phyloP scores from a whole-genome alignment of 1,140 invertebrate species.

The Lutraria rhynchaena region DNA sequence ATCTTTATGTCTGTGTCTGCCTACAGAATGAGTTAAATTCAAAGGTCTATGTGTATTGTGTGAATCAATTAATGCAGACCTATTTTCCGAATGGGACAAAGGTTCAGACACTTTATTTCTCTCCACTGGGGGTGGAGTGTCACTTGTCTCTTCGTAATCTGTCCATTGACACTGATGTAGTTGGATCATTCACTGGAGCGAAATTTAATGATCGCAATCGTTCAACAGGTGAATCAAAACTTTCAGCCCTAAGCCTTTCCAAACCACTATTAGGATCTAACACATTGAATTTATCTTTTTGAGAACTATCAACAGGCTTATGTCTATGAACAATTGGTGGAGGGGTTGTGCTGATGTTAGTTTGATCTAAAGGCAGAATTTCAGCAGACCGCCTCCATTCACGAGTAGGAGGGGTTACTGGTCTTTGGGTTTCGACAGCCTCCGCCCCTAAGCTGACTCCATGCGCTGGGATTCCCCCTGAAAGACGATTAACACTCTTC shows the following conservation, averaged over 20 bases:
- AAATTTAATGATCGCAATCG: conserved; percentile 53
- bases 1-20: conserved; percentile 34
- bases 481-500: conserved; percentile 45
- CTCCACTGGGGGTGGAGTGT: conserved; percentile 47
- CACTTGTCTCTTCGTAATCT: conserved; percentile 29
- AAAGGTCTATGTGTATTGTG: conserved; percentile 46
- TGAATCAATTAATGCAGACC: conserved; percentile 12
- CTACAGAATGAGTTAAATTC: conserved; percentile 43
- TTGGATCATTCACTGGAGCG: conserved; percentile 19
- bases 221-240: conserved; percentile 56
- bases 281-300: neutral
- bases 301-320: conserved; percentile 25
- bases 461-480: conserved; percentile 19
- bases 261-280: neutral
- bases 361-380: neutral
- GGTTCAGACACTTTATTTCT: neutral
- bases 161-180: conserved; percentile 6
- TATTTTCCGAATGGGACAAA: neutral
- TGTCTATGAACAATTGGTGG: conserved; percentile 57
- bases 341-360: neutral
- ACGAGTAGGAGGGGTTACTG: conserved; percentile 35
- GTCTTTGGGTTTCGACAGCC: conserved; percentile 34
- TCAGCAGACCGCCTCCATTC: conserved; percentile 54
- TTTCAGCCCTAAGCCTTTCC: conserved; percentile 18
- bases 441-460: conserved; percentile 18